Conservation (phyloP, 2,888 invertebrate species). For the Cordilura impudica region DNA sequence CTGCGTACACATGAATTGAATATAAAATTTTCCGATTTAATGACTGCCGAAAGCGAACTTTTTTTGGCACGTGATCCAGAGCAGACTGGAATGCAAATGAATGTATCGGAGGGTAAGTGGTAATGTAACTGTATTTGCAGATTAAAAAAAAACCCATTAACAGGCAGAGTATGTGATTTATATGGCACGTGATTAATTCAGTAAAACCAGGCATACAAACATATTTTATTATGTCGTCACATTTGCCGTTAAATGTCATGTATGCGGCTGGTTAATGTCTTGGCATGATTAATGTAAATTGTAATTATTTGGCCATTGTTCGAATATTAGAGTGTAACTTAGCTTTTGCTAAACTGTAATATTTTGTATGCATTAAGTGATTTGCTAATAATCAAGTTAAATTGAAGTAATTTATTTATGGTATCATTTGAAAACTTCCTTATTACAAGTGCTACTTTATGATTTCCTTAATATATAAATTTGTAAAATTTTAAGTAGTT, state of each 20-base stretch:
- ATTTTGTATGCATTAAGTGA: not conserved
- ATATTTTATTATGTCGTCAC: not conserved
- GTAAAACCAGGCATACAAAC: too few relatives aligned
- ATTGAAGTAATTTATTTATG: not conserved
- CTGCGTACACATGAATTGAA: constrained; percentile 85
- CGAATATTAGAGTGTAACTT: not conserved
- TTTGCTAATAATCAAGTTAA: not conserved
- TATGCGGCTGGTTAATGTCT: not conserved
- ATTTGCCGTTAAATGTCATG: not conserved
- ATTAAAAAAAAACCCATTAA: not conserved
- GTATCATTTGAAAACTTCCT: not conserved
- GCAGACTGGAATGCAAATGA: constrained; percentile 57
- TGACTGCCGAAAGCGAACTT: constrained; percentile 72
- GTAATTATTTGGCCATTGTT: not conserved
- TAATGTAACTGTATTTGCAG: not conserved
- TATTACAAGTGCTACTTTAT: not conserved
- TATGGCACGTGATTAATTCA: not conserved
- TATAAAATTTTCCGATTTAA: constrained; percentile 84
- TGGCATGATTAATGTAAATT: not conserved
- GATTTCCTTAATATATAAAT: not conserved
- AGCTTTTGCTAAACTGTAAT: too few relatives aligned
- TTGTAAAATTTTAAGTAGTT: too few relatives aligned
- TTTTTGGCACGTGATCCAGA: constrained; percentile 59
- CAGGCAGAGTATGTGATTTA: not conserved
- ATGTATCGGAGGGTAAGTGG: constrained; percentile 61